A percentile compares a stretch with the other conserved stretches of the same genome.
phyloP scores from a whole-genome alignment of 64 coral and sea anemone genomes.

The Dendronephthya gigantea region DNA sequence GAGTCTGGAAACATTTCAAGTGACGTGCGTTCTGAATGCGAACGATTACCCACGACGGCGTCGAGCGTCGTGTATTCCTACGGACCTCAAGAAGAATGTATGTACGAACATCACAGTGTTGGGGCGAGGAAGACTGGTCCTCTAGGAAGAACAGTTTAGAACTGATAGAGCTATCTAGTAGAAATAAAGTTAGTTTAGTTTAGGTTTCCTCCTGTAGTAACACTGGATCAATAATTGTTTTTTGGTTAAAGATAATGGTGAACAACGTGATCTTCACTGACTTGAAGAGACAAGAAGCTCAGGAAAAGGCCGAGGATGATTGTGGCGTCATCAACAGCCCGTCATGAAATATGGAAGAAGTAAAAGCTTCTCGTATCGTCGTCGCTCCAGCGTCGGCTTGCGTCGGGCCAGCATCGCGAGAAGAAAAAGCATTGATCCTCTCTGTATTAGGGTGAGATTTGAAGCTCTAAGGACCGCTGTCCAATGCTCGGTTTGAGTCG shows the following conservation, averaged over 20 bases:
- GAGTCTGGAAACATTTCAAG: conserved; percentile 79
- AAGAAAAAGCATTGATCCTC: neutral
- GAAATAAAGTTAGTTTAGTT: too few species aligned
- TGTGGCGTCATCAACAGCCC: neutral
- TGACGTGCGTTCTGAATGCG: conserved; percentile 54
- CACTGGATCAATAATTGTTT: neutral
- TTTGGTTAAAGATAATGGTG: neutral
- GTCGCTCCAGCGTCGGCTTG: neutral
- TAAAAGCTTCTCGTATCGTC: neutral
- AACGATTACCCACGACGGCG: conserved; percentile 41
- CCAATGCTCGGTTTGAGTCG: too few species aligned
- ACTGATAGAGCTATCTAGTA: neutral
- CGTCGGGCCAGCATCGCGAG: neutral
- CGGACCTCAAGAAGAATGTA: conserved; percentile 58
- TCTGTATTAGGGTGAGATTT: neutral
- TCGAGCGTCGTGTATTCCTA: conserved; percentile 56
- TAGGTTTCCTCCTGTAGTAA: neutral
- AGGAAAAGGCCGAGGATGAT: neutral
- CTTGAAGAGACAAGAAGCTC: neutral
- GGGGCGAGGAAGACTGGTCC: too few species aligned
- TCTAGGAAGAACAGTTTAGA: too few species aligned
- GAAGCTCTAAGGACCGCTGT: too few species aligned
- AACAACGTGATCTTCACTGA: conserved; percentile 12
- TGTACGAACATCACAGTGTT: neutral
- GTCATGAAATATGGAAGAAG: neutral